Evolutionary conservation across 2,113 vertebrate species (phyloP).

Genomic region (Gambusia affinis): DNA sequence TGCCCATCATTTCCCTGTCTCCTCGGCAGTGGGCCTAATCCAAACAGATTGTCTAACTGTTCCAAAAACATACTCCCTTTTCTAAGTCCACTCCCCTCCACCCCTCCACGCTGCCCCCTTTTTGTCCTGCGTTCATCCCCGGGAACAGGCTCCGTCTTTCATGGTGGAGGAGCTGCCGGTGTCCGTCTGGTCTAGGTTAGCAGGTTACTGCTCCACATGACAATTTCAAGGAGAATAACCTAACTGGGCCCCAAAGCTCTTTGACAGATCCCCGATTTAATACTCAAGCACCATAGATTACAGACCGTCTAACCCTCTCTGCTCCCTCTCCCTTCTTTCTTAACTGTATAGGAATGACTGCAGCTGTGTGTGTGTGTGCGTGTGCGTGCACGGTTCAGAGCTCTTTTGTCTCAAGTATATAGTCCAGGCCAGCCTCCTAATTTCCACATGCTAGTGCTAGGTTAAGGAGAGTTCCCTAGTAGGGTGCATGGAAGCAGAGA

Average conservation of each 20-base stretch:
- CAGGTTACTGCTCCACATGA: conserved; percentile 66
- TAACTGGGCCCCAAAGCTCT: conserved; percentile 61
- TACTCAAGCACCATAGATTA: conserved; percentile 59
- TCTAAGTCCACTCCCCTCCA: conserved; percentile 45
- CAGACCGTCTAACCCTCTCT: conserved; percentile 36
- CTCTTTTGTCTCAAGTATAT: conserved; percentile 63
- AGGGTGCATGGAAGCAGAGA: conserved; percentile 58
- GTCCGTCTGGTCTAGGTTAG: conserved; percentile 70
- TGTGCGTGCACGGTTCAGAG: conserved; percentile 48
- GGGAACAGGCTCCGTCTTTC: conserved; percentile 74
- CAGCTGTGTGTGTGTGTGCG: conserved; percentile 55
- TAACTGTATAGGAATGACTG: conserved; percentile 60
- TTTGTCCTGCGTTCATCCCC: conserved; percentile 54
- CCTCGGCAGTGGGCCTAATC: conserved; percentile 72
- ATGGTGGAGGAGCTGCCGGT: conserved; percentile 64
- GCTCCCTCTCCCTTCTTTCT: conserved; percentile 17
- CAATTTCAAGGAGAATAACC: conserved; percentile 60
- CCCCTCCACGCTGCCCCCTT: conserved; percentile 50
- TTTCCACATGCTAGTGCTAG: conserved; percentile 43
- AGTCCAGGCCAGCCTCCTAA: conserved; percentile 58
- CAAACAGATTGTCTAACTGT: conserved; percentile 79
- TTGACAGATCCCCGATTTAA: conserved; percentile 73
- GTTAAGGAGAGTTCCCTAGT: conserved; percentile 44
- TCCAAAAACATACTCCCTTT: conserved; percentile 74
- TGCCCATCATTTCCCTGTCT: conserved; percentile 71